These are phyloP conservation scores for Leucoma salicis DNA, from an alignment of 2,888 invertebrate species.

Conservation along the genomic window DNA sequence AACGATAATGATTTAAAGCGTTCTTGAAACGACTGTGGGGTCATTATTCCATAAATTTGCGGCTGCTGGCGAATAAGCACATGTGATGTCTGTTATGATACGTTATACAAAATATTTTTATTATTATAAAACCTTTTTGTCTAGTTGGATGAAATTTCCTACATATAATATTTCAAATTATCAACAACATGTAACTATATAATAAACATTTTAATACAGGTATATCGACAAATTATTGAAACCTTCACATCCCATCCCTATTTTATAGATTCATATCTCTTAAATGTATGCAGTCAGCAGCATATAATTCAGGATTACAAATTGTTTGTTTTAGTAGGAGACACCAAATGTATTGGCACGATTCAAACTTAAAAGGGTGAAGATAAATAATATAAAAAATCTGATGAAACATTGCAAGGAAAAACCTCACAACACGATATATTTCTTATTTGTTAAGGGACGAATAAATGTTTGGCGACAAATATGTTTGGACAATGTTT, in stretches of 20 bases:
- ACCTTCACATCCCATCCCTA: slow-evolving; percentile 49
- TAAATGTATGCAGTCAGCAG: slow-evolving; percentile 81
- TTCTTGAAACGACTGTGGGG: no score
- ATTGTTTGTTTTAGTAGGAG: slow-evolving; percentile 80
- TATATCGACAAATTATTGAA: not conserved
- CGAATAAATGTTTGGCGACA: slow-evolving; percentile 56
- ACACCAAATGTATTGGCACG: slow-evolving; percentile 77
- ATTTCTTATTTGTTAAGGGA: slow-evolving; percentile 68
- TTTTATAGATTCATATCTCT: slow-evolving; percentile 78
- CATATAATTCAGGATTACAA: slow-evolving; percentile 81
- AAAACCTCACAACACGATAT: slow-evolving; percentile 38
- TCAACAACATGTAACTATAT: no score
- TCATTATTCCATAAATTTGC: no score
- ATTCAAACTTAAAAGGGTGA: slow-evolving; percentile 78
- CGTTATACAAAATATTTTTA: no score
- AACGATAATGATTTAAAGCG: no score
- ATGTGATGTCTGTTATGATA: no score
- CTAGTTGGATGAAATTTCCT: no score
- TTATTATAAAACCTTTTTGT: no score
- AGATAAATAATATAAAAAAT: slow-evolving; percentile 70
- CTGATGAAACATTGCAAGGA: slow-evolving; percentile 66
- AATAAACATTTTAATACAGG: no score
- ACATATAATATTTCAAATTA: no score
- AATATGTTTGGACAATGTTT: slow-evolving; percentile 42
- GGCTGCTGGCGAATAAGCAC: no score